Percentiles rank a stretch among this genome's conserved stretches.
phyloP scores from a whole-genome alignment of 2,888 invertebrate genomes.

The Parascotia fuliginaria region DNA sequence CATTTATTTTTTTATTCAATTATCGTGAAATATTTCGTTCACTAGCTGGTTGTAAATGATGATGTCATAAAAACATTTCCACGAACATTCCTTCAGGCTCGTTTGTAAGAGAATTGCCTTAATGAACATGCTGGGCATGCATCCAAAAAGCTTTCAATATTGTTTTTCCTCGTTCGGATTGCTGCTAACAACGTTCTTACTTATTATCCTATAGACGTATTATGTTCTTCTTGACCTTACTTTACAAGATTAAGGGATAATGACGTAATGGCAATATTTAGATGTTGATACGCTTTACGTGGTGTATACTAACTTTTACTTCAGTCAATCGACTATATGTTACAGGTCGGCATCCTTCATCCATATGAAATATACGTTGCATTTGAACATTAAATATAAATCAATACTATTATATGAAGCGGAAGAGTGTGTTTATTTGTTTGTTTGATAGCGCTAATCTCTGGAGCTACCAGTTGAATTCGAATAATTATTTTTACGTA shows the following conservation, averaged over 20 bases:
- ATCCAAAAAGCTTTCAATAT: slow-evolving; percentile 4
- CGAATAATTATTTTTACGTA: too few relatives aligned
- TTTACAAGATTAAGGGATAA: slow-evolving; percentile 1
- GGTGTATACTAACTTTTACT: neutral
- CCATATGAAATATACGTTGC: too few relatives aligned
- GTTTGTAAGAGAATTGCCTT: neutral
- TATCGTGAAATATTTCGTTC: neutral
- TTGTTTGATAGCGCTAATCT: too few relatives aligned
- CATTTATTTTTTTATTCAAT: neutral
- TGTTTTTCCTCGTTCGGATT: neutral
- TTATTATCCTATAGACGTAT: slow-evolving; percentile 1
- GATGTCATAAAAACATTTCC: neutral
- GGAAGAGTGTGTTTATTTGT: too few relatives aligned
- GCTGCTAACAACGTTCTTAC: slow-evolving; percentile 3
- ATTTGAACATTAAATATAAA: too few relatives aligned
- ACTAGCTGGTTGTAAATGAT: neutral
- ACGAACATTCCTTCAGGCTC: neutral
- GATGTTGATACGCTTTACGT: neutral
- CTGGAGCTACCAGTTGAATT: too few relatives aligned
- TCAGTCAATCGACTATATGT: too few relatives aligned
- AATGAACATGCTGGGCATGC: slow-evolving; percentile 1
- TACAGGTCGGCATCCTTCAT: too few relatives aligned
- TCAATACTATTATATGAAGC: too few relatives aligned
- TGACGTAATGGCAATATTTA: slow-evolving; percentile 1
- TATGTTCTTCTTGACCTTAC: slow-evolving; percentile 3